Evolutionary conservation across 2,113 vertebrate genomes (phyloP), one percentile per base, ranked within the genome.

Genomic region (Nansenia antarctica): DNA sequence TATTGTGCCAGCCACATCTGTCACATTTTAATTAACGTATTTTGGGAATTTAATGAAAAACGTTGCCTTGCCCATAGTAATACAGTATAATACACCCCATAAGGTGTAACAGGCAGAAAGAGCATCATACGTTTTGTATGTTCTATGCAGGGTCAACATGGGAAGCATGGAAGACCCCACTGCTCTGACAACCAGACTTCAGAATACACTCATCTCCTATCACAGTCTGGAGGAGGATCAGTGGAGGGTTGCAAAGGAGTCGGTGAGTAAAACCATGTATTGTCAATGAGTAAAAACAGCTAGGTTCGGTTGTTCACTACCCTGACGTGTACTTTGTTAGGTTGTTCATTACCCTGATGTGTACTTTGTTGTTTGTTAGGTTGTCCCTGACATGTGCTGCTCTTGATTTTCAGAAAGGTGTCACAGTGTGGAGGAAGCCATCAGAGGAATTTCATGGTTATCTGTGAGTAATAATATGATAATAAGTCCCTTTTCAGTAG

Each of bases 401-500:
- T n/a, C n/a, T n/a, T n/a, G n/a, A n/a, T n/a, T 85, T 78, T 84
- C 83, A 96, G 94, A 94, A 92, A 88, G 92, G 94, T 81, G 91
- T 92, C 65, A 92, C 85, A 5, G 92, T 94, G 39, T 96, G 94
- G 94, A 89, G 89, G 81, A 96, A 92, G 72, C 90, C 91, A 0
- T 95, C 94, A 24, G 86, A 92, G 63, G 93, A 94, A 82, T 95
- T 96, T 86, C 91, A 65, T 79, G 94, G 94, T 53, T 94, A 89
- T 66, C 93, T 96, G 94, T 96, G 90, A 94, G 94, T 94, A 14
- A 29, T 18, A 31, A 14, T 32, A 4, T 15, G 7, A 5, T 32
- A n/a, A n/a, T 55, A 9, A 15, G 18, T 22, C 32, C 18, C 18
- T 9, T n/a, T 29, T 26, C 52, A 53, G 45, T 8, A 9, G 7